Evolutionary conservation across 1,140 invertebrate species (phyloP).

Genomic region (Drosophila kepulauana): DNA sequence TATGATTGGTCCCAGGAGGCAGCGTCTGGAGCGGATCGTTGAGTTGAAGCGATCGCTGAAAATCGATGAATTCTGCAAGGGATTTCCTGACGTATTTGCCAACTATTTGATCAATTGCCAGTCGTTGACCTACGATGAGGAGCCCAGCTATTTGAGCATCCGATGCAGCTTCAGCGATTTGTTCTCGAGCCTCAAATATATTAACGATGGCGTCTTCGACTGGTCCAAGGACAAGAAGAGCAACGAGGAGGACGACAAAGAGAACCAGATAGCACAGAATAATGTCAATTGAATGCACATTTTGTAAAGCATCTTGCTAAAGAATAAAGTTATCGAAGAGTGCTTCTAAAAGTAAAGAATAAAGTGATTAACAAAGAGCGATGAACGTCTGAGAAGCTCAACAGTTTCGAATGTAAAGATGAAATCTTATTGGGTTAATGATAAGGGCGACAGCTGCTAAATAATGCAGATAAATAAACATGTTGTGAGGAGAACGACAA

Average conservation of each 20-base stretch:
- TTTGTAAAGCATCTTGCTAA: no score
- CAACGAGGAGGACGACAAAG: slow-evolving; percentile 86
- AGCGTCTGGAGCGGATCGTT: slow-evolving; percentile 97
- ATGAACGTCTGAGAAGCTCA: no score
- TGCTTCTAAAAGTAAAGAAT: no score
- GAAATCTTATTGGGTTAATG: no score
- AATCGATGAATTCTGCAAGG: slow-evolving; percentile 95
- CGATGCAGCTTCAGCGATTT: slow-evolving; percentile 95
- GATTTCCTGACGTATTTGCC: slow-evolving; percentile 96
- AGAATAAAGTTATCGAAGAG: no score
- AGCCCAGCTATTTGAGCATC: slow-evolving; percentile 97
- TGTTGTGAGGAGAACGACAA: slow-evolving; percentile 85
- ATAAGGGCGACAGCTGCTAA: no score
- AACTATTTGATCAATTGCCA: slow-evolving; percentile 98
- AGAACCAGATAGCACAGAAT: slow-evolving; percentile 67
- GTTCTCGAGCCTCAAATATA: slow-evolving; percentile 98
- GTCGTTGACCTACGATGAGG: slow-evolving; percentile 96
- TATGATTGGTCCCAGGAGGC: slow-evolving; percentile 93
- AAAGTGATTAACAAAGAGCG: no score
- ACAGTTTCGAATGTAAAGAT: no score
- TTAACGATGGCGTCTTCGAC: slow-evolving; percentile 99
- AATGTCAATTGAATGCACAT: no score
- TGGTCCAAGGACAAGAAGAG: slow-evolving; percentile 92
- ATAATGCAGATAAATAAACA: not conserved
- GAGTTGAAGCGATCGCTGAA: slow-evolving; percentile 98